These are phyloP conservation scores for Erithacus rubecula DNA, from an alignment of 2,797 vertebrate species.

Conservation along the genomic window DNA sequence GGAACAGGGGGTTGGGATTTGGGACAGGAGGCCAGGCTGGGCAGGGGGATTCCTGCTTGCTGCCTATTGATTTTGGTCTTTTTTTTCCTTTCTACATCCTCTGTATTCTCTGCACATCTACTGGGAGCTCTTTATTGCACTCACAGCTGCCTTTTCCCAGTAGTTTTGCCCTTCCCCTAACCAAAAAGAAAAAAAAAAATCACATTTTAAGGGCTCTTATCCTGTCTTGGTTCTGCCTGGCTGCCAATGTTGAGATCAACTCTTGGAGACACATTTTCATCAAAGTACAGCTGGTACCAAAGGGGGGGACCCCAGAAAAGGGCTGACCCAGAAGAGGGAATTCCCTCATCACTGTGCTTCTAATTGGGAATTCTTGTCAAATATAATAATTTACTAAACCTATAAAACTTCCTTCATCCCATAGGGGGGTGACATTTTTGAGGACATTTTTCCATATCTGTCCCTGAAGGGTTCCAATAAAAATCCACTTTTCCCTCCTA, in stretches of 20 bases:
- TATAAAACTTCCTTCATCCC: too few species aligned
- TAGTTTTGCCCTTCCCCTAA: background rate
- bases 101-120: background rate
- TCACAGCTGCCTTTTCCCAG: background rate
- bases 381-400: background rate
- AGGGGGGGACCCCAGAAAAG: too few species aligned
- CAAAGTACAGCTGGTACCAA: background rate
- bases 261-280: background rate
- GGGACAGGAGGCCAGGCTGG: too few species aligned
- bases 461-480: background rate
- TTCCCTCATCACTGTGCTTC: background rate
- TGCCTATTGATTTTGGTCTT: background rate
- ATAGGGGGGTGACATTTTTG: background rate
- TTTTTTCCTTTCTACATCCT: background rate
- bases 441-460: background rate
- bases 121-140: background rate
- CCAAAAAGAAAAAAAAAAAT: background rate
- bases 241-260: too few species aligned
- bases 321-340: background rate
- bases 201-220: background rate
- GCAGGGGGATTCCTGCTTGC: background rate
- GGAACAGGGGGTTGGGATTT: too few species aligned
- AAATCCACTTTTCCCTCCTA: background rate
- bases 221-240: background rate
- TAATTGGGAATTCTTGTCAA: background rate